phyloP scores from a whole-genome alignment of 2,888 invertebrate genomes.

The Acrocyrtus sp. region DNA sequence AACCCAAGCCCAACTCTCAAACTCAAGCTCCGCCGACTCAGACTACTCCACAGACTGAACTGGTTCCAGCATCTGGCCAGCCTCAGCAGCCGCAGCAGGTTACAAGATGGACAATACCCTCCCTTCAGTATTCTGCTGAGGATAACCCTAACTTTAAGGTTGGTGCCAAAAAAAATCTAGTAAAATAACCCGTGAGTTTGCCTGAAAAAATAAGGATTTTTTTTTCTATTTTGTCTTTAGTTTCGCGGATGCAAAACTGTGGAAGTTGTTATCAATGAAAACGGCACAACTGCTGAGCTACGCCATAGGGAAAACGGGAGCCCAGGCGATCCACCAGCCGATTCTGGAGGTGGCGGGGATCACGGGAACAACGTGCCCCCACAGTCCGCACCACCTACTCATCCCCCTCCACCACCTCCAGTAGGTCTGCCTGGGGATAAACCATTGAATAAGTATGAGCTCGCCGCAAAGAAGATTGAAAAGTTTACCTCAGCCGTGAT shows the following conservation, averaged over 20 bases:
- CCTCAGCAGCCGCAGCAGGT: not conserved
- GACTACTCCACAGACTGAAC: not conserved
- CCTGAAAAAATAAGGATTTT: no score
- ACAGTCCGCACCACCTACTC: slow-evolving; percentile 1
- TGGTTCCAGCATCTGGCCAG: no score
- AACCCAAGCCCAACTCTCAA: slow-evolving; percentile 48
- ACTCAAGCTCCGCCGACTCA: no score
- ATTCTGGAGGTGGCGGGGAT: slow-evolving; percentile 6
- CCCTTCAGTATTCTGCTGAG: slow-evolving; percentile 31
- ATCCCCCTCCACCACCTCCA: slow-evolving; percentile 14
- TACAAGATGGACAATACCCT: slow-evolving; percentile 31
- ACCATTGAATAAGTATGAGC: slow-evolving; percentile 57
- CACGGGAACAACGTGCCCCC: slow-evolving; percentile 6
- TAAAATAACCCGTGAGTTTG: no score
- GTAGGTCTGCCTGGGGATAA: slow-evolving; percentile 38
- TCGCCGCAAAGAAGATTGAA: slow-evolving; percentile 61
- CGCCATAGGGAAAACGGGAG: slow-evolving; percentile 38
- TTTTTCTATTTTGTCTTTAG: slow-evolving; percentile 9
- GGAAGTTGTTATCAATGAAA: slow-evolving; percentile 34
- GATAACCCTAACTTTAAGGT: slow-evolving; percentile 20
- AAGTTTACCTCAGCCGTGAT: slow-evolving; percentile 61
- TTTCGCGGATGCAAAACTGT: slow-evolving; percentile 31
- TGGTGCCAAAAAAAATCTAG: no score
- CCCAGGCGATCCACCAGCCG: no score
- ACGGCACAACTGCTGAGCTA: slow-evolving; percentile 24